Conservation (phyloP, 2,113 vertebrate genomes). For the Pipra filicauda region DNA sequence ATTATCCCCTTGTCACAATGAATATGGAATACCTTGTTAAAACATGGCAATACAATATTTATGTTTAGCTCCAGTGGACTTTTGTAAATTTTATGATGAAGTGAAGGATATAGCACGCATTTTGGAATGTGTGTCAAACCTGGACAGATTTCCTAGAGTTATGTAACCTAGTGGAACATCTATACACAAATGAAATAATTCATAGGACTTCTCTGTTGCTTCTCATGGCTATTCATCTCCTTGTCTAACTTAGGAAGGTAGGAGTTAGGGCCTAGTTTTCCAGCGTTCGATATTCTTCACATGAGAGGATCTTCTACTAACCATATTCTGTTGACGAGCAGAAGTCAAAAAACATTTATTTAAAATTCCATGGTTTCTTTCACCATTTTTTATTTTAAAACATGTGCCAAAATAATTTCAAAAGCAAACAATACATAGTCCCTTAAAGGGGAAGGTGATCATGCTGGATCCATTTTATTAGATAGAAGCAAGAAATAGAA, state of each 20-base stretch:
- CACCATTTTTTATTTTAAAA: background rate
- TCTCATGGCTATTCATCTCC: background rate
- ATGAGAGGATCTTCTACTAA: background rate
- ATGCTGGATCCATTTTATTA: background rate
- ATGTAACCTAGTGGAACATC: background rate
- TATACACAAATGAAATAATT: background rate
- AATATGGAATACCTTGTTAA: background rate
- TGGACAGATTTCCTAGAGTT: background rate
- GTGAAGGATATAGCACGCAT: background rate
- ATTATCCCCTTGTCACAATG: conserved; percentile 16
- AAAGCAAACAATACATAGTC: background rate
- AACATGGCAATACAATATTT: conserved; percentile 43
- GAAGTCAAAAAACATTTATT: background rate
- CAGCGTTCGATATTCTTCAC: background rate
- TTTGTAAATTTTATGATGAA: conserved; percentile 45
- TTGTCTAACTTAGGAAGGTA: background rate
- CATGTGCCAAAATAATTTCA: background rate
- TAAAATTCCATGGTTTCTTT: background rate
- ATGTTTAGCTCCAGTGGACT: background rate
- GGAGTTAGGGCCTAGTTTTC: background rate
- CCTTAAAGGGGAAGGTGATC: background rate
- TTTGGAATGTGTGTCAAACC: background rate
- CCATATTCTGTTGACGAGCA: background rate
- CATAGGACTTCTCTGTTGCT: background rate
- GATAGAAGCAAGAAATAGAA: background rate